Base-by-base conservation (phyloP, 1,140 invertebrate species). In the Drosophila subpulchrella region DNA sequence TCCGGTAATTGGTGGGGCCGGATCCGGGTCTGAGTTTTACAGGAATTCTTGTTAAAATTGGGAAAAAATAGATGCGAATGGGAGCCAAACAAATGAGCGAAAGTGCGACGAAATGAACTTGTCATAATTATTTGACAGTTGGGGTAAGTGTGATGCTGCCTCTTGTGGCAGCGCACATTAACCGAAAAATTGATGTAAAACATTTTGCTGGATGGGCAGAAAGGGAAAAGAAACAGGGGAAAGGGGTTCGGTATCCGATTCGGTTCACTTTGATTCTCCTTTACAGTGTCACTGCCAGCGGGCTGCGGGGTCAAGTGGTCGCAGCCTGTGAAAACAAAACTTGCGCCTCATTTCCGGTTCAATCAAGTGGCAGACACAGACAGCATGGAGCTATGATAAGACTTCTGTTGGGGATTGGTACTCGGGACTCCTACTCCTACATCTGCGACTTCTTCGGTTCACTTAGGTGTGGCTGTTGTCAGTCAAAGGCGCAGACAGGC, bases 121-220 rank as follows among this genome's bases (percentile, higher is more conserved):
- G 84, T 88, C 84, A 88, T 88, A 88, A 88, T 88, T 88, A 89
- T 88, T 88, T 88, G 84, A 88, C 83, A 88, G 84, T 78, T 77
- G 55, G 60, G 60, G 78, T 88, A 83, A 83, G 77, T 73, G 73
- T 71, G 74, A 72, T 50, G 74, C 62, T 67, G 47, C 44, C 50
- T 41, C 57, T 34, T 41, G 57, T 39, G 38, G 48, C 65, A 44
- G 54, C 68, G 77, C 84, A 46, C 51, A 60, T 79, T 84, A 73
- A 71, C 44, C 46, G 32, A 57, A 48, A 71, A 83, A 72, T 78
- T 84, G 73, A 88, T 88, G 84, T 88, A 88, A 89, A 89, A 72
- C 80, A 84, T 88, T 89, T 75, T 74, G 83, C 65, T 32, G 41
- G n/a, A 15, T 41, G 15, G 32, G 12, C 7, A 34, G 8, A 34